Percentiles rank a stretch among this genome's conserved stretches.
Evolutionary conservation across 2,888 invertebrate species (phyloP).

Genomic region (Andrena fulva): DNA sequence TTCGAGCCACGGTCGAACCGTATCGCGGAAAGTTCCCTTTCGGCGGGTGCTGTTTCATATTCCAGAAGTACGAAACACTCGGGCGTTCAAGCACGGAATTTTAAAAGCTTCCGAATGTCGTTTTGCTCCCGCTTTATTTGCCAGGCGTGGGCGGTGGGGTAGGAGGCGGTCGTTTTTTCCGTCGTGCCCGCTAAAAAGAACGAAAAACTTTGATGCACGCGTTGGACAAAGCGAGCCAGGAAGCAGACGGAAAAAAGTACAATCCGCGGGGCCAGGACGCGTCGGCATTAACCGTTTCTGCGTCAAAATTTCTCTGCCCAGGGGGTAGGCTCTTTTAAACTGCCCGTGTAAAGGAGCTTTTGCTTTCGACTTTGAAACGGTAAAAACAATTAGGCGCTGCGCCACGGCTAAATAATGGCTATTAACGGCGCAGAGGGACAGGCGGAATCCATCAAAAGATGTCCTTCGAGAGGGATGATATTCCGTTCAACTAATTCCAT

Average conservation of each 20-base stretch:
- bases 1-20: background rate
- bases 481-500: background rate
- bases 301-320: slow-evolving; percentile 38
- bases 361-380: slow-evolving; percentile 1
- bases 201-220: slow-evolving; percentile 24
- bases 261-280: slow-evolving; percentile 29
- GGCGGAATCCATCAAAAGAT: background rate
- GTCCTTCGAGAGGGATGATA: background rate
- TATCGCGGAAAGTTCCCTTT: background rate
- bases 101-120: slow-evolving; percentile 10
- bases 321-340: slow-evolving; percentile 33
- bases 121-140: slow-evolving; percentile 8
- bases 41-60: background rate
- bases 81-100: background rate
- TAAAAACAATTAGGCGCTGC: background rate
- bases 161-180: background rate
- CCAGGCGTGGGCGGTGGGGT: background rate
- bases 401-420: background rate
- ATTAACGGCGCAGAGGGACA: slow-evolving; percentile 3
- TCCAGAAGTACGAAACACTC: slow-evolving; percentile 12
- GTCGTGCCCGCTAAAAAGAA: background rate
- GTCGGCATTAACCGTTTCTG: slow-evolving; percentile 58
- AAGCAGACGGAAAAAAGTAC: slow-evolving; percentile 48
- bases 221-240: slow-evolving; percentile 39
- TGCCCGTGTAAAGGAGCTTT: slow-evolving; percentile 2